These are phyloP conservation scores for Heliconius ismenius DNA, from an alignment of 2,888 invertebrate species.

Conservation along the genomic window DNA sequence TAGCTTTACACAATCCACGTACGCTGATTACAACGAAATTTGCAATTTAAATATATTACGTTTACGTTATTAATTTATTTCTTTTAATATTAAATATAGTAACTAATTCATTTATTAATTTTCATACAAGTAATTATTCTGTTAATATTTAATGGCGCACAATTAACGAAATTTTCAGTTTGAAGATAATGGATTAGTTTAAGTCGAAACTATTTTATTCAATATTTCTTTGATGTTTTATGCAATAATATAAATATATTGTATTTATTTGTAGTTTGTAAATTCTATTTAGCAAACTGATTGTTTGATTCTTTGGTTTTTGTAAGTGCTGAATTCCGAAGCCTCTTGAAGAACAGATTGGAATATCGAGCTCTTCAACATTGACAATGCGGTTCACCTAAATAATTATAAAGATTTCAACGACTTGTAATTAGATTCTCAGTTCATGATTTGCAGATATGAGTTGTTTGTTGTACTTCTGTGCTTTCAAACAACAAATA, in stretches of 20 bases:
- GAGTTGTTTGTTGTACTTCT: not conserved
- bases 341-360: constrained; percentile 18
- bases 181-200: not conserved
- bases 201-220: not conserved
- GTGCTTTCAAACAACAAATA: constrained; percentile 1
- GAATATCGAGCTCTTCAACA: constrained; percentile 1
- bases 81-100: no score
- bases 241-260: not conserved
- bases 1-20: constrained; percentile 22
- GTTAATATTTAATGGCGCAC: not conserved
- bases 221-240: not conserved
- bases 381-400: not conserved
- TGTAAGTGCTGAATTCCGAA: not conserved
- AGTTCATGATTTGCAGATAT: not conserved
- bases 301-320: constrained; percentile 4
- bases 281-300: not conserved
- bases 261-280: not conserved
- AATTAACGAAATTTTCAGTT: not conserved
- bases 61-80: not conserved
- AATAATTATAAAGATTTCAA: not conserved
- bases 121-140: no score
- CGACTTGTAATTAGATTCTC: no score
- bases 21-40: constrained; percentile 10
- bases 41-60: not conserved
- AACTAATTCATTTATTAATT: not conserved